phyloP scores from a whole-genome alignment of 2,113 vertebrate genomes.

The Cavia porcellus region DNA sequence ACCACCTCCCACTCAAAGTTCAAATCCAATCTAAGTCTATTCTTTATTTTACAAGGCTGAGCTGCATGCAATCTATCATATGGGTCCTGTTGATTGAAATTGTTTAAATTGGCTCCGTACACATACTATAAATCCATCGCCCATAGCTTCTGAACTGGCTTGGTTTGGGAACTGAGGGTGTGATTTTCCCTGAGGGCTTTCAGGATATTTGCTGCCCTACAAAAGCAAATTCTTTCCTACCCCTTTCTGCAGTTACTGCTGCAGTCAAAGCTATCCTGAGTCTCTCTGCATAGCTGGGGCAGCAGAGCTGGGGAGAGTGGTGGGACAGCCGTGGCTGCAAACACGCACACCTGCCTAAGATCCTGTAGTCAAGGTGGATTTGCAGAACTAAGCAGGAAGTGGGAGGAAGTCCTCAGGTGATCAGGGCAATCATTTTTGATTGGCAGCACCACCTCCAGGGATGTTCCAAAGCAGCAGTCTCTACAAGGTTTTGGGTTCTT shows the following conservation, averaged over 20 bases:
- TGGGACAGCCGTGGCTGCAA: fast-evolving
- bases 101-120: constrained; percentile 79
- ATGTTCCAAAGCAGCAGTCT: not conserved
- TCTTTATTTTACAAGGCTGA: not conserved
- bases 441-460: not conserved
- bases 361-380: not conserved
- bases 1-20: not conserved
- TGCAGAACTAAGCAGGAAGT: not conserved
- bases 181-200: constrained; percentile 73
- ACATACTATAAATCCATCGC: constrained; percentile 62
- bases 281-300: too few relatives aligned
- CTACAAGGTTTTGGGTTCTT: not conserved
- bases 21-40: constrained; percentile 46
- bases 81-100: constrained; percentile 70
- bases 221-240: constrained; percentile 44
- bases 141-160: not conserved
- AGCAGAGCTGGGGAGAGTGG: fast-evolving
- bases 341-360: fast-evolving
- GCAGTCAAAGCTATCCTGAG: not conserved
- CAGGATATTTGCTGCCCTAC: constrained; percentile 50
- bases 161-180: constrained; percentile 65
- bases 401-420: not conserved
- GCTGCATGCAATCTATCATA: constrained; percentile 70
- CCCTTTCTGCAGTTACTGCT: not conserved
- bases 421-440: not conserved